Evolutionary conservation across 2,888 invertebrate genomes (phyloP).

Genomic region (Euphydryas editha): DNA sequence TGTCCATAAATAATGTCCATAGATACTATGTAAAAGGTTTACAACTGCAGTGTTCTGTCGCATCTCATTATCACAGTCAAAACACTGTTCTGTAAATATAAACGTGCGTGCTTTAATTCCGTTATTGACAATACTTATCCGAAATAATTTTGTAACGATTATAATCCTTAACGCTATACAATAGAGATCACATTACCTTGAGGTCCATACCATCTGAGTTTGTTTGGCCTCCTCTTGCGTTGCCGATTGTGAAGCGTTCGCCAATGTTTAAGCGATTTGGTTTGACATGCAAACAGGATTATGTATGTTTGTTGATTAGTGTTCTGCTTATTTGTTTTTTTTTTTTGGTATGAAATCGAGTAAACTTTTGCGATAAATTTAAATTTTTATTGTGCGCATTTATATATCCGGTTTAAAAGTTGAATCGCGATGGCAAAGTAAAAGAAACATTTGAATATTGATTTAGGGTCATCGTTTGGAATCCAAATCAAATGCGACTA

Average conservation of each 20-base stretch:
- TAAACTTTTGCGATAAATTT: not conserved
- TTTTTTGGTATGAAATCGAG: not conserved
- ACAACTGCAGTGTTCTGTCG: constrained; percentile 41
- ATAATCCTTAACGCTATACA: constrained; percentile 15
- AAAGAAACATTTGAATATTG: no score
- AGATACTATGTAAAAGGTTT: constrained; percentile 22
- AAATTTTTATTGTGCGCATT: not conserved
- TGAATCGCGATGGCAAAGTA: no score
- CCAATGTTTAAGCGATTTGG: constrained; percentile 55
- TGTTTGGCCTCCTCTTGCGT: constrained; percentile 46
- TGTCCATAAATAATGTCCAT: not conserved
- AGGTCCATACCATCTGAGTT: constrained; percentile 25
- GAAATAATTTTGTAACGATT: constrained; percentile 14
- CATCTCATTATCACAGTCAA: constrained; percentile 61
- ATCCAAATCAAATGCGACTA: no score
- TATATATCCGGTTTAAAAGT: not conserved
- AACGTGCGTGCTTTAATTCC: constrained; percentile 60
- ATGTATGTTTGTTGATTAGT: constrained; percentile 56
- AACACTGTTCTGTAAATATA: constrained; percentile 61
- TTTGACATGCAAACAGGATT: constrained; percentile 53
- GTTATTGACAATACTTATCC: constrained; percentile 51
- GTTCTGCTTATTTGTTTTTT: constrained; percentile 42
- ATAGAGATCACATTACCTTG: constrained; percentile 37
- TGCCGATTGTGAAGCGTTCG: constrained; percentile 53
- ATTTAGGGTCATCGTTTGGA: no score